Evolutionary conservation across 2,888 invertebrate species (phyloP), one percentile per base, ranked within the genome.

Genomic region (Callyntrura sp.): DNA sequence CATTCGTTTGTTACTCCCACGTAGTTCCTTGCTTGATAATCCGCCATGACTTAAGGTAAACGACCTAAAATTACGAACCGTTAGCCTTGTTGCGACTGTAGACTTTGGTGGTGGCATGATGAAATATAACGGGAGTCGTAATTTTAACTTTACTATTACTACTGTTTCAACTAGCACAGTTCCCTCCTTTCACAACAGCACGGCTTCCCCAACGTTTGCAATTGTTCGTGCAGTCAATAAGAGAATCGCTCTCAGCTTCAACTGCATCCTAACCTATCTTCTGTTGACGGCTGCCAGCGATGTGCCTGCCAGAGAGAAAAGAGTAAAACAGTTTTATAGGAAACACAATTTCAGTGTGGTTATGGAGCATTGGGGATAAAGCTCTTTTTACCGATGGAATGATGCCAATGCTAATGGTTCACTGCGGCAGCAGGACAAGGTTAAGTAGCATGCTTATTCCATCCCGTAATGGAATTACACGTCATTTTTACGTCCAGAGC

Each of bases 361-460:
- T 25, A 28, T 48, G 57, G 82, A 43, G 60, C 55, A 60, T 28
- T 25, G 57, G 76, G 65, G 65, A 35, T 73, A 57, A 82, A 60
- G 48, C 82, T 51, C 83, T 78, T 83, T 83, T 57, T 55, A 17
- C 65, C 85, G 81, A 82, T 70, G 25, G 90, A 55, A 86, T 73
- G 86, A 73, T 86, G 85, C 82, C 90, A 85, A 90, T 90, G 81
- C 85, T 90, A 90, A 90, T 90, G 90, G 85, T 90, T 90, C 73
- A 90, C 81, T 90, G 85, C 90, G 70, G 90, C 62, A 70, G 45
- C 65, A 45, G 87, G 81, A 87, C 55, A 73, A 28, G 76, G 78
- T 81, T 48, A n/a, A 55, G 48, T 65, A 45, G 82, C n/a, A 82
- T 45, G 73, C 57, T 76, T 85, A 73, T 76, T 73, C 60, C 28